phyloP scores from a whole-genome alignment of 2,797 vertebrate genomes.

The Arvicola amphibius region DNA sequence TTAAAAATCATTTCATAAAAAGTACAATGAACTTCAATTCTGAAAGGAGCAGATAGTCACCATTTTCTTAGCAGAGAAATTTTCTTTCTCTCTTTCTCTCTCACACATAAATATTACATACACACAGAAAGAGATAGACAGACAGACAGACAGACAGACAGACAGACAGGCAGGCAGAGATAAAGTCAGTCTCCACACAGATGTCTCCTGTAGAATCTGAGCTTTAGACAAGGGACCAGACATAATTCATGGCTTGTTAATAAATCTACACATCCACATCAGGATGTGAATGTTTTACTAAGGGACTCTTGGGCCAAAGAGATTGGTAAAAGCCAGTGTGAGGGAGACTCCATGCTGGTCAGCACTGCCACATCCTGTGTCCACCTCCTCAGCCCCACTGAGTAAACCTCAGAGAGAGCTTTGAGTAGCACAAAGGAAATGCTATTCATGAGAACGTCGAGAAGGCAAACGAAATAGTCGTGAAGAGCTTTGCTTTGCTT shows the following conservation, averaged over 20 bases:
- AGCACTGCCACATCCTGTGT: rapidly evolving
- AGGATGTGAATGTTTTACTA: conserved; percentile 2
- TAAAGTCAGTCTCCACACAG: neutral
- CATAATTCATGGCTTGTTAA: neutral
- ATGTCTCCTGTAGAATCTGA: neutral
- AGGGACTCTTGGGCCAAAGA: neutral
- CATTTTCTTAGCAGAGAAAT: neutral
- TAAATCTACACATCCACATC: neutral
- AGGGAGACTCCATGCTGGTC: neutral
- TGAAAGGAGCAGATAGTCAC: neutral
- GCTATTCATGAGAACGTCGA: conserved; percentile 13
- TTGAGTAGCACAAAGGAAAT: neutral
- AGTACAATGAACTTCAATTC: neutral
- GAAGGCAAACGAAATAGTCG: neutral
- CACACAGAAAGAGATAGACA: too few species aligned
- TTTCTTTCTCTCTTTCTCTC: neutral
- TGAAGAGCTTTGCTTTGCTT: conserved; percentile 34
- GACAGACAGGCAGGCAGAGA: neutral
- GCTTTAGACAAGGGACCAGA: neutral
- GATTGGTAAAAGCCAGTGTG: neutral
- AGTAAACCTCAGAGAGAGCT: neutral
- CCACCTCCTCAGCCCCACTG: neutral
- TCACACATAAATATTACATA: neutral
- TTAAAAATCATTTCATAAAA: conserved; percentile 13
- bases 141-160: too few species aligned